Evolutionary conservation across 37 sponge, comb jelly and placozoan genomes (phyloP).

Genomic region (Aphrocallistes beatrix): DNA sequence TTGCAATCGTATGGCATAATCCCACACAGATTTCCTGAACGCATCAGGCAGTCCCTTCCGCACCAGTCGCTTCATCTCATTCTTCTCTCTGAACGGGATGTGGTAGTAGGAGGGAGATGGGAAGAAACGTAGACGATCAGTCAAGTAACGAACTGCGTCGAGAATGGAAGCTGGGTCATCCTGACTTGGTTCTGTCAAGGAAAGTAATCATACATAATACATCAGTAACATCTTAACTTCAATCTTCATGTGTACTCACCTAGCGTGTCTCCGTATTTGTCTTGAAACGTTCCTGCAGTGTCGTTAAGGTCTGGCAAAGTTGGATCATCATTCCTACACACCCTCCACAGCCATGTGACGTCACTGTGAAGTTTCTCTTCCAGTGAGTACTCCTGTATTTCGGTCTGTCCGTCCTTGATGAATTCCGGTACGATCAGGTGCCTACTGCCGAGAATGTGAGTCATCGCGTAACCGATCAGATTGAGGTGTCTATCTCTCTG

Average conservation of each 20-base stretch:
- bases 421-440: not conserved
- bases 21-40: not conserved
- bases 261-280: not conserved
- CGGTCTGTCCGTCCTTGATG: not conserved
- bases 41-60: not conserved
- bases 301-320: not conserved
- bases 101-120: not conserved
- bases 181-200: not conserved
- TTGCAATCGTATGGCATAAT: not conserved
- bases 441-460: not conserved
- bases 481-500: not conserved
- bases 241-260: not conserved
- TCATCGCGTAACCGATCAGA: not conserved
- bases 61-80: not conserved
- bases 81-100: not conserved
- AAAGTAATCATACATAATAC: not conserved
- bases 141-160: not conserved
- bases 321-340: not conserved
- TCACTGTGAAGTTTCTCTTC: not conserved
- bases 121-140: not conserved
- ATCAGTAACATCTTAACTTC: not conserved
- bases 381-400: not conserved
- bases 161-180: not conserved
- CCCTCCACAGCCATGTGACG: not conserved
- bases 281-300: not conserved